These are phyloP conservation scores for Crematogaster levior DNA, from an alignment of 2,888 invertebrate genomes.

Conservation along the genomic window DNA sequence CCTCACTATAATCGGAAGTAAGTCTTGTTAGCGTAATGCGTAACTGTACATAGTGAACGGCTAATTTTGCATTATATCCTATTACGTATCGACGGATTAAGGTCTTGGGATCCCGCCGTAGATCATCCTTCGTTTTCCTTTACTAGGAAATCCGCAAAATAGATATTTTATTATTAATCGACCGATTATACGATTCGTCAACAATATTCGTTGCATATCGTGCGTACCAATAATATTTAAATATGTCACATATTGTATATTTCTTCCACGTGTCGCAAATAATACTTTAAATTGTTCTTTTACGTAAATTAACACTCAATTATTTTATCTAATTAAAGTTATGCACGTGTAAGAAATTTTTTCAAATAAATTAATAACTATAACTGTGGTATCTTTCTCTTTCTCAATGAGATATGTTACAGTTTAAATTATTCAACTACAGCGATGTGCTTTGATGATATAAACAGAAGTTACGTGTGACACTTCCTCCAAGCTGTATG, in stretches of 20 bases:
- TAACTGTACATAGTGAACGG: conserved; percentile 82
- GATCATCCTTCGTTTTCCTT: neutral
- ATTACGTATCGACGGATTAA: conserved; percentile 74
- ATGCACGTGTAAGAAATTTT: neutral
- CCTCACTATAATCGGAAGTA: conserved; percentile 83
- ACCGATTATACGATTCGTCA: neutral
- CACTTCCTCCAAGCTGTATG: neutral
- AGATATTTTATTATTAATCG: conserved; percentile 2
- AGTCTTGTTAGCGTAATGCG: conserved; percentile 83
- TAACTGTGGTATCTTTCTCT: neutral
- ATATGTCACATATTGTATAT: neutral
- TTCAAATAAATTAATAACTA: neutral
- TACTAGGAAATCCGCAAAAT: neutral
- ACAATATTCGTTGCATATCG: neutral
- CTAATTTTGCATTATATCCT: conserved; percentile 80
- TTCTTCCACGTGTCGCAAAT: neutral
- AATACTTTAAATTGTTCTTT: neutral
- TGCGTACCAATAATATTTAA: neutral
- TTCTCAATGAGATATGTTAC: neutral
- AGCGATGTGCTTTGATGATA: neutral
- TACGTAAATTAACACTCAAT: neutral
- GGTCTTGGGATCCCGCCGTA: conserved; percentile 50
- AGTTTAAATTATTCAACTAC: neutral
- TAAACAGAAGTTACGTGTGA: neutral
- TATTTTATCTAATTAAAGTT: neutral